Evolutionary conservation across 2,113 vertebrate genomes (phyloP).

Genomic region (Leucopsar rothschildi): DNA sequence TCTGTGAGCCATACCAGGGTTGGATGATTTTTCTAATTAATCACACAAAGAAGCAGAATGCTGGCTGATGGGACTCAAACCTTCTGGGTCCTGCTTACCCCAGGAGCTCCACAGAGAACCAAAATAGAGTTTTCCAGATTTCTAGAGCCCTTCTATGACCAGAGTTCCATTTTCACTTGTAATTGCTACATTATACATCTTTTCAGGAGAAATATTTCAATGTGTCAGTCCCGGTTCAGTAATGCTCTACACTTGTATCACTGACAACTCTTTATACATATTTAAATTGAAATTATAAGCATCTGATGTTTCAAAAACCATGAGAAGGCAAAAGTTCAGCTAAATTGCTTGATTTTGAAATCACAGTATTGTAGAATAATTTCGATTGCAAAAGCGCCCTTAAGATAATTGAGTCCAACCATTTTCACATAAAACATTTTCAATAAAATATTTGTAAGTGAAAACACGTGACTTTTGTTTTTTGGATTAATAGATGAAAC

Average conservation of each 20-base stretch:
- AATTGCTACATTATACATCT: not conserved
- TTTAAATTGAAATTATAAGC: conserved; percentile 21
- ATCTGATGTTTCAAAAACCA: conserved; percentile 16
- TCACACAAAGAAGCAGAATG: not conserved
- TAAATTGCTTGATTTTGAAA: conserved; percentile 13
- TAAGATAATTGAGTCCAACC: not conserved
- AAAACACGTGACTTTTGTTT: conserved; percentile 54
- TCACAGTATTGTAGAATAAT: not conserved
- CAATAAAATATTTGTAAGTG: conserved; percentile 53
- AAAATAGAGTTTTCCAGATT: not conserved
- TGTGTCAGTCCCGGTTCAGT: not conserved
- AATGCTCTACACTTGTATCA: not conserved
- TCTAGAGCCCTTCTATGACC: not conserved
- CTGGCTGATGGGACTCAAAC: not conserved
- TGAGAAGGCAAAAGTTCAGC: not conserved
- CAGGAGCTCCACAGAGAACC: not conserved
- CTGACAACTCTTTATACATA: not conserved
- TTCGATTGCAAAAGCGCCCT: not conserved
- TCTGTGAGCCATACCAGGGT: not conserved
- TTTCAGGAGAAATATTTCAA: conserved; percentile 34
- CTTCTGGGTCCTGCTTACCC: not conserved
- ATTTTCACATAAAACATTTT: not conserved
- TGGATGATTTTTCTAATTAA: not conserved
- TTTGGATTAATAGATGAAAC: conserved; percentile 3
- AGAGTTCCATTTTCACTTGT: not conserved